Percentiles rank a stretch among this genome's conserved stretches.
Conservation (phyloP, 2,113 vertebrate species). For the Zosterops pallidus region DNA sequence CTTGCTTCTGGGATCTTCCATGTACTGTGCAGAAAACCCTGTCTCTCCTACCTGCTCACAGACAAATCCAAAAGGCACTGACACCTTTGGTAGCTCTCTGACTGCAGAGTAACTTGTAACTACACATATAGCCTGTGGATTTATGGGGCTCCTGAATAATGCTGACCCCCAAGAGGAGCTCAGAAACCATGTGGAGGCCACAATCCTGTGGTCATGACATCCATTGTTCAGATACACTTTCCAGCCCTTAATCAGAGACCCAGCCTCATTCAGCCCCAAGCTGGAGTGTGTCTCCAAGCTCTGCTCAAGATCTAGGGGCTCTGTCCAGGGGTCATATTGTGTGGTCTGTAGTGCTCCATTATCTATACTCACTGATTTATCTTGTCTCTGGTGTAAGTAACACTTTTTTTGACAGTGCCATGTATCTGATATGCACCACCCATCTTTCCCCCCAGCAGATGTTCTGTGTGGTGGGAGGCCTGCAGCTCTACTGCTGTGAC, state of each 20-base stretch:
- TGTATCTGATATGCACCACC: neutral
- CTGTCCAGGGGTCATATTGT: neutral
- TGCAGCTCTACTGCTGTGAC: neutral
- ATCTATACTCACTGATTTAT: neutral
- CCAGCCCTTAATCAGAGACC: neutral
- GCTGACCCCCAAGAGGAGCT: neutral
- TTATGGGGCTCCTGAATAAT: neutral
- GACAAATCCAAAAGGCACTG: neutral
- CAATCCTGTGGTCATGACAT: neutral
- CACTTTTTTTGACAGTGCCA: rapidly evolving
- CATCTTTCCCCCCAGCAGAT: neutral
- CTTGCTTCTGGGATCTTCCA: neutral
- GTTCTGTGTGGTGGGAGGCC: neutral
- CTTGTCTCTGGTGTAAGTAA: neutral
- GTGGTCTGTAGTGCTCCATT: neutral
- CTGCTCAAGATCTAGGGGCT: neutral
- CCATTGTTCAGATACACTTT: neutral
- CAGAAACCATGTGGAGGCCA: neutral
- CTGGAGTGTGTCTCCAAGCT: neutral
- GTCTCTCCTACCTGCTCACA: neutral
- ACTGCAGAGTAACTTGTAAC: neutral
- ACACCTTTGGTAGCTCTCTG: neutral
- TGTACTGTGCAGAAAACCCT: neutral
- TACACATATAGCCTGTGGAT: neutral
- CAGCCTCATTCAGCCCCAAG: rapidly evolving